phyloP scores from a whole-genome alignment of 2,797 vertebrate genomes.

The Nyctalus aviator region DNA sequence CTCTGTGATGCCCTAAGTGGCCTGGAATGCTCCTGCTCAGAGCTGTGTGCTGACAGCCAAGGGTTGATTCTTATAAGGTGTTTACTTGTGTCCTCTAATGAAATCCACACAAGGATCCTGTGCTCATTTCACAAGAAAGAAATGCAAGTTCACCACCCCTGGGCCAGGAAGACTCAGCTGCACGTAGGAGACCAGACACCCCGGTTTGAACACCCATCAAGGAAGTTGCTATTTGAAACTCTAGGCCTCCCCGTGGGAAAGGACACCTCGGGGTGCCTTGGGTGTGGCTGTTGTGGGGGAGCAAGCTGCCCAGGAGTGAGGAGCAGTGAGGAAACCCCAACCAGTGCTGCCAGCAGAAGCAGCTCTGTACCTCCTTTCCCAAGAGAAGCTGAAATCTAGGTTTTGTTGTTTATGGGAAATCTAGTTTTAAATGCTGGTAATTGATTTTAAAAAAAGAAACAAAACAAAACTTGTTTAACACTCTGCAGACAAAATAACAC shows the following conservation, averaged over 20 bases:
- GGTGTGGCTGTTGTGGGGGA: too few relatives aligned
- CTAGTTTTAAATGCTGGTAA: slow-evolving; percentile 18
- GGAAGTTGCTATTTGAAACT: neutral
- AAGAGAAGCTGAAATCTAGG: neutral
- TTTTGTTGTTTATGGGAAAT: neutral
- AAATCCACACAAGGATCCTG: neutral
- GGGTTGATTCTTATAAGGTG: neutral
- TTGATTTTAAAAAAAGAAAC: neutral
- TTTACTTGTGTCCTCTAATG: neutral
- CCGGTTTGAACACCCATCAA: neutral
- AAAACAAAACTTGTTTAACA: neutral
- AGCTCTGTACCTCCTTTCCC: neutral
- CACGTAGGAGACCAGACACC: neutral
- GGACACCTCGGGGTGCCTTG: neutral
- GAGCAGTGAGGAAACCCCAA: neutral
- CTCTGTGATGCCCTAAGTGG: neutral
- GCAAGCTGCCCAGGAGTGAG: neutral
- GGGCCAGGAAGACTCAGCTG: neutral
- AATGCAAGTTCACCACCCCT: neutral
- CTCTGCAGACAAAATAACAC: neutral
- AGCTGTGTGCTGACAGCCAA: neutral
- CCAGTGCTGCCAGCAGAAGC: neutral
- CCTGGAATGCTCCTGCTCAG: neutral
- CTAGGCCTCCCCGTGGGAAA: neutral
- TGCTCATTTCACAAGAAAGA: neutral